Evolutionary conservation across 2,888 invertebrate species (phyloP).

Genomic region (Leptinotarsa peninsularis): DNA sequence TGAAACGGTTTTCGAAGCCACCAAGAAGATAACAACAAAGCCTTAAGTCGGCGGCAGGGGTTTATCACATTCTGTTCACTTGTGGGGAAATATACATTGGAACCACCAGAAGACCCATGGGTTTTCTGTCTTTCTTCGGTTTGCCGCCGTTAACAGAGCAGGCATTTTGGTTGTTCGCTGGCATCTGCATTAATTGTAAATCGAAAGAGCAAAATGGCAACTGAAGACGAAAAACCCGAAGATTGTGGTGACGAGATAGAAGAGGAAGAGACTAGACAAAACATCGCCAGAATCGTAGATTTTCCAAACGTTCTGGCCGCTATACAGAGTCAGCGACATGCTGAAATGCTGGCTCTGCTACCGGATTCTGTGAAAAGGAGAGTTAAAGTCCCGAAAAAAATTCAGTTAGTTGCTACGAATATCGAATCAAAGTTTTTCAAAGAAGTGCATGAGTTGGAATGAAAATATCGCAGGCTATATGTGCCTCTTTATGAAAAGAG

Average conservation of each 20-base stretch:
- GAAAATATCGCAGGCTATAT: slow-evolving; percentile 87
- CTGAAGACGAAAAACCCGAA: slow-evolving; percentile 73
- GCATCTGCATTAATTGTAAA: slow-evolving; percentile 17
- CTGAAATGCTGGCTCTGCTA: slow-evolving; percentile 73
- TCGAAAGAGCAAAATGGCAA: slow-evolving; percentile 69
- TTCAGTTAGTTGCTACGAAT: slow-evolving; percentile 86
- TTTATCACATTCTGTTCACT: too few relatives aligned
- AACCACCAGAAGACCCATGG: too few relatives aligned
- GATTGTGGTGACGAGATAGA: slow-evolving; percentile 77
- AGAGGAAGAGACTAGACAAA: slow-evolving; percentile 68
- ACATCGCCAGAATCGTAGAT: slow-evolving; percentile 41
- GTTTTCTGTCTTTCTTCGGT: slow-evolving; percentile 43
- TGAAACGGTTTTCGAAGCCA: too few relatives aligned
- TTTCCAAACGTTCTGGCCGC: too few relatives aligned
- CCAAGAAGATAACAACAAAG: too few relatives aligned
- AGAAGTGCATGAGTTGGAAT: slow-evolving; percentile 92
- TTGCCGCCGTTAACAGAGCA: slow-evolving; percentile 44
- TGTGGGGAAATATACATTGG: too few relatives aligned
- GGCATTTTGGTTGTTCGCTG: slow-evolving; percentile 22
- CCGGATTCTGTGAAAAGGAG: slow-evolving; percentile 84
- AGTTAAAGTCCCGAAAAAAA: slow-evolving; percentile 85
- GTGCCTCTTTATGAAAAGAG: slow-evolving; percentile 68
- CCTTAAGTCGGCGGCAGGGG: too few relatives aligned
- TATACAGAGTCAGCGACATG: slow-evolving; percentile 66
- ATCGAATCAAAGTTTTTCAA: slow-evolving; percentile 70